These are phyloP conservation scores for Eledone cirrhosa DNA, from an alignment of 2,888 invertebrate species.

Conservation along the genomic window DNA sequence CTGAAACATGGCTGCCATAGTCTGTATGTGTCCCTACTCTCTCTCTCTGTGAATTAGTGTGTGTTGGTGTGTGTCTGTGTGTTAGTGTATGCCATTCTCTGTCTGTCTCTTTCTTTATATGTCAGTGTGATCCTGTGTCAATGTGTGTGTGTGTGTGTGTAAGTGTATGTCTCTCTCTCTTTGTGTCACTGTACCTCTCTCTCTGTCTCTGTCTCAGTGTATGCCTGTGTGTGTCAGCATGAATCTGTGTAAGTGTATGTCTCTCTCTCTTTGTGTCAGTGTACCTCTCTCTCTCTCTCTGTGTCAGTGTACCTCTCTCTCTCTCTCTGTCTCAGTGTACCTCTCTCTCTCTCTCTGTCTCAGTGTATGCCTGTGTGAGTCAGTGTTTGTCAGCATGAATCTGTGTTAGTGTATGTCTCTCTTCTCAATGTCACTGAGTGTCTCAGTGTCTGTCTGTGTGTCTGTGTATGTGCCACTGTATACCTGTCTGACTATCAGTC, in stretches of 20 bases:
- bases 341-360: slow-evolving; percentile 11
- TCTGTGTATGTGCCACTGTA: too few species aligned
- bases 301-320: not conserved
- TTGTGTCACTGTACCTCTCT: too few species aligned
- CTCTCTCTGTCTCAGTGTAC: slow-evolving; percentile 7
- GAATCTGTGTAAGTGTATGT: too few species aligned
- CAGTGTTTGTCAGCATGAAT: not conserved
- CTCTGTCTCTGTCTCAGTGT: slow-evolving; percentile 7
- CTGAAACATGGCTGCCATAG: too few species aligned
- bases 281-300: not conserved
- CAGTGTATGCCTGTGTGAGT: not conserved
- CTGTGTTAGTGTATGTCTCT: not conserved
- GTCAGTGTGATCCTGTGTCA: not conserved
- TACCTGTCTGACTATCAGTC: too few species aligned
- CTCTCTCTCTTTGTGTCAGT: not conserved
- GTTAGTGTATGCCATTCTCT: not conserved
- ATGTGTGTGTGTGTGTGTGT: not conserved
- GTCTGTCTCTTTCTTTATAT: not conserved
- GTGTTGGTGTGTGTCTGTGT: too few species aligned
- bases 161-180: not conserved
- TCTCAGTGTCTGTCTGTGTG: too few species aligned
- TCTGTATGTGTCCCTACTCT: too few species aligned
- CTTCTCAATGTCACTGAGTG: too few species aligned
- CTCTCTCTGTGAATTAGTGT: too few species aligned
- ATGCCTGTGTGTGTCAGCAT: not conserved